phyloP scores from a whole-genome alignment of 92 coral and sea anemone genomes.

The Chrysogorgia sp. region DNA sequence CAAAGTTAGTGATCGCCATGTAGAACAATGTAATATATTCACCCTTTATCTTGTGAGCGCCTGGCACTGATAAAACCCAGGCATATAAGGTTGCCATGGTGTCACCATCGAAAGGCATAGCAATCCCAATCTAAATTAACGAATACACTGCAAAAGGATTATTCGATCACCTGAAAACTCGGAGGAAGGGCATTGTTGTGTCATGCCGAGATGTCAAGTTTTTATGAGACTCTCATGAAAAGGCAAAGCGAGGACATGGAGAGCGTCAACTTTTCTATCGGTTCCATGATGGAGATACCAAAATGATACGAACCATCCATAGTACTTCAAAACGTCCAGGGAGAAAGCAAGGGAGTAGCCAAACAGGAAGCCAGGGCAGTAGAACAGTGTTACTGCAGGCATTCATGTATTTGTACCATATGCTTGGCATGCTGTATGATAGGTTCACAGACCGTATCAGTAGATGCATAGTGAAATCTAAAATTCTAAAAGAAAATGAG shows the following conservation, averaged over 20 bases:
- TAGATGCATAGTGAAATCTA: neutral
- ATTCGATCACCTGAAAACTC: constrained; percentile 1
- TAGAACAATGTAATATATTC: constrained; percentile 32
- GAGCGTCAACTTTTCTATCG: constrained; percentile 38
- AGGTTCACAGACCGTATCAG: constrained; percentile 20
- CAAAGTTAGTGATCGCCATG: constrained; percentile 13
- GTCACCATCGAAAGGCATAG: constrained; percentile 7
- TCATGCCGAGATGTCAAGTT: constrained; percentile 36
- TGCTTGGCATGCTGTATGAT: constrained; percentile 10
- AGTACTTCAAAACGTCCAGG: neutral
- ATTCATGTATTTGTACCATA: constrained; percentile 2
- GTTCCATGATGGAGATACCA: constrained; percentile 15
- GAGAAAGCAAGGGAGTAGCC: too few species aligned
- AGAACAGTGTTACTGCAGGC: constrained; percentile 20
- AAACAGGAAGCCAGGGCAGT: neutral
- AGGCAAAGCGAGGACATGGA: constrained; percentile 36
- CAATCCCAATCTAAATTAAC: neutral
- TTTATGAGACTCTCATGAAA: constrained; percentile 32
- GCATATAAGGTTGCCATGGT: constrained; percentile 25
- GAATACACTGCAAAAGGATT: constrained; percentile 5
- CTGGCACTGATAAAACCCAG: constrained; percentile 39
- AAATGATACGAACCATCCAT: neutral
- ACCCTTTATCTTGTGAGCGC: constrained; percentile 19
- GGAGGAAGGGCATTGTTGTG: constrained; percentile 21
- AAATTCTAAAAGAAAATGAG: constrained; percentile 1